Base-by-base conservation (phyloP, 2,113 vertebrate species). In the Paramisgurnus dabryanus region DNA sequence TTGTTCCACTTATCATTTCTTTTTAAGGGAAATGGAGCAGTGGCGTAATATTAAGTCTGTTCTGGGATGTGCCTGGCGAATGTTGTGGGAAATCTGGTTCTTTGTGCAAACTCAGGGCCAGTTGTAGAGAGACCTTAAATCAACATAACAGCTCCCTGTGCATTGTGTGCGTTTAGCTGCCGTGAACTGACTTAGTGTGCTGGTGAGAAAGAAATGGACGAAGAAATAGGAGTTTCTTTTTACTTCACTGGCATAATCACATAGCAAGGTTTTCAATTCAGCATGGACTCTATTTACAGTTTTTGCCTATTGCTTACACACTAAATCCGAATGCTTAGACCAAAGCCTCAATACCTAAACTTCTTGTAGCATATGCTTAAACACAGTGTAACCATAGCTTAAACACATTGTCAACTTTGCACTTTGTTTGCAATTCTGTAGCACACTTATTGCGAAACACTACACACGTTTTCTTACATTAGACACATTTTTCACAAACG, bases 211-310 rank as follows among this genome's bases (percentile, higher is more conserved):
- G 87, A 88, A 85, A 82, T 82, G 78, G 89, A 63, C 34, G 8
- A 61, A 70, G 70, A 43, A 70, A 82, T 83, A 67, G 78, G 66
- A 73, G 80, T 78, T 79, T 80, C 53, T 34, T 49, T 68, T 80
- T 55, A 22, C 81, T 63, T 78, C 76, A 10, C 71, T 67, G 81
- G 81, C 74, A 80, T 88, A 91, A 92, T 89, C 84, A 91, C 87
- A 88, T 80, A 70, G 80, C 86, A 66, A 18, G 60, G 80, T 87
- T 90, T 87, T 85, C 77, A 88, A 89, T 76, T 88, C 67, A 76
- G 49, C 79, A 83, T 89, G 70, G 82, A 40, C 88, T 89, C 90
- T 93, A 92, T 92, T 92, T 92, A n/a, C n/a, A n/a, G n/a, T n/a
- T n/a, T n/a, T n/a, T n/a, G n/a, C n/a, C n/a, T n/a, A n/a, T n/a